Conservation (phyloP, 35 echinoderm and acorn worm genomes). For the Ophioderma brevispina region DNA sequence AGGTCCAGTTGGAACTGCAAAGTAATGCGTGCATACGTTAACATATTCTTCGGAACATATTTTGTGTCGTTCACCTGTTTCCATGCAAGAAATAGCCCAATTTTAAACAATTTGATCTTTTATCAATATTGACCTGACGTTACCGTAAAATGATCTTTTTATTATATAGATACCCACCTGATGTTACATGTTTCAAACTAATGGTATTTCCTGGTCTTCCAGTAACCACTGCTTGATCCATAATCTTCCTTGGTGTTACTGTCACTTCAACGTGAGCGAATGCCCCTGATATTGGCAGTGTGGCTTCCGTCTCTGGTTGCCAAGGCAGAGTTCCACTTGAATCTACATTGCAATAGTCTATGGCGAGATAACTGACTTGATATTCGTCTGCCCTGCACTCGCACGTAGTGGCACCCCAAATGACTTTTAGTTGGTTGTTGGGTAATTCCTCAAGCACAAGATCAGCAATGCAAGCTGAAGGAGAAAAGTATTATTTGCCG, state of each 20-base stretch:
- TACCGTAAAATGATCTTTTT: too few relatives aligned
- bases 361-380: neutral
- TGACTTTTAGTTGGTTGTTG: neutral
- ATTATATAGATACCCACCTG: neutral
- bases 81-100: too few relatives aligned
- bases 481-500: neutral
- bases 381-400: neutral
- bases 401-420: neutral
- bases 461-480: neutral
- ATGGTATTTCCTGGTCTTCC: neutral
- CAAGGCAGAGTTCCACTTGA: neutral
- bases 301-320: neutral
- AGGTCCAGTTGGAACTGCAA: neutral
- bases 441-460: too few relatives aligned
- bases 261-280: neutral
- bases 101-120: too few relatives aligned
- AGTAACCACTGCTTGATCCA: neutral
- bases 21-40: too few relatives aligned
- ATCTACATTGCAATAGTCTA: neutral
- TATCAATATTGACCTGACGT: too few relatives aligned
- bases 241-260: neutral
- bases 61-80: too few relatives aligned
- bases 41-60: too few relatives aligned
- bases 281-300: neutral
- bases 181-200: neutral